Percentiles rank a stretch among this genome's conserved stretches.
Evolutionary conservation across 2,888 invertebrate genomes (phyloP).

Genomic region (Ophion costatus): DNA sequence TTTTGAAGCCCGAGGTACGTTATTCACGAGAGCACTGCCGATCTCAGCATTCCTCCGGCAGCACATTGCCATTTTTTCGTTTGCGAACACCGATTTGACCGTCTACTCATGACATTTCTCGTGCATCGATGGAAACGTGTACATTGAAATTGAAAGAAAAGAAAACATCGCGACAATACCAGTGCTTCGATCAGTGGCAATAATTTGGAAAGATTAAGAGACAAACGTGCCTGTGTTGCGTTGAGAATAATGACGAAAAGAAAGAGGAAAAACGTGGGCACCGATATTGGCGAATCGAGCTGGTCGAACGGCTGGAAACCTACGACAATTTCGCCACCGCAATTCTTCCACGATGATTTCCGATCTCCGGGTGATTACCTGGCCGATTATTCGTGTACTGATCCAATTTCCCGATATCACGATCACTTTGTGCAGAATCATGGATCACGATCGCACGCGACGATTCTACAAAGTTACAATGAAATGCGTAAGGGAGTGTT

Average conservation of each 20-base stretch:
- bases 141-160: background rate
- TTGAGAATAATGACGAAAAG: conserved; percentile 65
- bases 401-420: conserved; percentile 67
- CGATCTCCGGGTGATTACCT: conserved; percentile 26
- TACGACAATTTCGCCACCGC: conserved; percentile 49
- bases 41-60: conserved; percentile 35
- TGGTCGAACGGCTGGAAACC: conserved; percentile 36
- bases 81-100: background rate
- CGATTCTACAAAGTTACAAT: conserved; percentile 64
- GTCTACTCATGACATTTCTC: background rate
- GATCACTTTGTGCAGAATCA: conserved; percentile 62
- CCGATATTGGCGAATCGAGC: conserved; percentile 35
- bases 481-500: conserved; percentile 64
- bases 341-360: conserved; percentile 48
- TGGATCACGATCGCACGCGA: conserved; percentile 56
- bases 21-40: conserved; percentile 17
- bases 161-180: background rate
- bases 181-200: conserved; percentile 22
- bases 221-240: background rate
- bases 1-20: conserved; percentile 27
- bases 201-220: background rate
- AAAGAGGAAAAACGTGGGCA: conserved; percentile 60
- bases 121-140: background rate
- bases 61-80: background rate
- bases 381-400: conserved; percentile 50